Evolutionary conservation across 2,113 vertebrate genomes (phyloP).

Genomic region (Epinephelus moara): DNA sequence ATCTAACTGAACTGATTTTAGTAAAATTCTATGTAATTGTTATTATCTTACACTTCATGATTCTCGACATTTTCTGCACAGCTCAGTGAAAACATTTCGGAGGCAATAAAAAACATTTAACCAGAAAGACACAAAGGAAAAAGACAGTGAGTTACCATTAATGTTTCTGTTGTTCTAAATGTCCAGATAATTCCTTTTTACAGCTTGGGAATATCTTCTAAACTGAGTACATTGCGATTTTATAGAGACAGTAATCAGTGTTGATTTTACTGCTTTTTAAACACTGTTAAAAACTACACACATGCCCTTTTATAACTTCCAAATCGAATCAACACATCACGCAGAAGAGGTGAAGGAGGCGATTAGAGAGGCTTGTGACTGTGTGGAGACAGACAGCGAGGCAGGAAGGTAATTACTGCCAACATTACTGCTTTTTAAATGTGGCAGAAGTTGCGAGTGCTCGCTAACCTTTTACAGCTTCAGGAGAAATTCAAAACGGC

Average conservation of each 20-base stretch:
- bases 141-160: background rate
- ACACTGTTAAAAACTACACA: conserved; percentile 38
- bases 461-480: conserved; percentile 58
- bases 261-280: conserved; percentile 48
- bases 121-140: background rate
- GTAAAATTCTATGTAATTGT: background rate
- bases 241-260: conserved; percentile 36
- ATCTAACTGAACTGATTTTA: background rate
- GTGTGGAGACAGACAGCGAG: conserved; percentile 30
- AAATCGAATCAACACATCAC: conserved; percentile 39
- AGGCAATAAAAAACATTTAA: conserved; percentile 14
- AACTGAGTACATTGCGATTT: conserved; percentile 24
- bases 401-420: conserved; percentile 55
- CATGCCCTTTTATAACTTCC: conserved; percentile 47
- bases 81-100: background rate
- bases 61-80: background rate
- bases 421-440: conserved; percentile 64
- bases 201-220: conserved; percentile 21
- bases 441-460: conserved; percentile 45
- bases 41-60: background rate
- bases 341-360: conserved; percentile 58
- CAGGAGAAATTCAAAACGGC: conserved; percentile 50
- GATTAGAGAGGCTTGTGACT: conserved; percentile 38
- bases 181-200: conserved; percentile 5
- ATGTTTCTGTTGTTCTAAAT: background rate